A percentile compares a stretch with the other conserved stretches of the same genome.
These are phyloP conservation scores for Hydriomena furcata DNA, from an alignment of 2,888 invertebrate species.

Conservation along the genomic window DNA sequence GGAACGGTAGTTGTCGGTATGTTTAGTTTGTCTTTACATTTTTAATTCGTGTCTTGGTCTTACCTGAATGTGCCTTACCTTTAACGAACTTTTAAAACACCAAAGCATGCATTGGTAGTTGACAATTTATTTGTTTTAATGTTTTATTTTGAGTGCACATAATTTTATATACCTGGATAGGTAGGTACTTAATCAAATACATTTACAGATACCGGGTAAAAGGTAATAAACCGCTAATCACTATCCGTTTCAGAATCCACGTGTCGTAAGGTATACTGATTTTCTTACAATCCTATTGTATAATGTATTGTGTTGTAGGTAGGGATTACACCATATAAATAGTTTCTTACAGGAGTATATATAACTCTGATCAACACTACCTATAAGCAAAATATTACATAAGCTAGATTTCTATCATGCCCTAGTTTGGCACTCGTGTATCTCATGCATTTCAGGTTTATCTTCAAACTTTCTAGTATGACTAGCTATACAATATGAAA, in stretches of 20 bases:
- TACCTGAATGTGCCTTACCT: constrained; percentile 2
- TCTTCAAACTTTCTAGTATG: neutral
- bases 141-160: too few relatives aligned
- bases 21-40: neutral
- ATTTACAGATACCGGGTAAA: constrained; percentile 1
- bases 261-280: neutral
- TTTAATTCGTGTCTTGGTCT: neutral
- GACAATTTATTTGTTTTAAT: neutral
- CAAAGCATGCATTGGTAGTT: neutral
- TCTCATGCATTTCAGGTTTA: constrained; percentile 2
- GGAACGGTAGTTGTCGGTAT: constrained; percentile 2
- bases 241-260: neutral
- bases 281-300: too few relatives aligned
- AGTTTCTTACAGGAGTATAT: too few relatives aligned
- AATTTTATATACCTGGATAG: too few relatives aligned
- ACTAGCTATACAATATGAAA: neutral
- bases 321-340: neutral
- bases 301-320: neutral
- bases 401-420: neutral
- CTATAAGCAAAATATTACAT: too few relatives aligned
- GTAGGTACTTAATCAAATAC: neutral
- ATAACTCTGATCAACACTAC: too few relatives aligned
- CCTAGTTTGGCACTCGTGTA: constrained; percentile 1
- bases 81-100: neutral
- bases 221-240: constrained; percentile 1